Evolutionary conservation across 2,113 vertebrate genomes (phyloP).

Genomic region (Burhinus oedicnemus): DNA sequence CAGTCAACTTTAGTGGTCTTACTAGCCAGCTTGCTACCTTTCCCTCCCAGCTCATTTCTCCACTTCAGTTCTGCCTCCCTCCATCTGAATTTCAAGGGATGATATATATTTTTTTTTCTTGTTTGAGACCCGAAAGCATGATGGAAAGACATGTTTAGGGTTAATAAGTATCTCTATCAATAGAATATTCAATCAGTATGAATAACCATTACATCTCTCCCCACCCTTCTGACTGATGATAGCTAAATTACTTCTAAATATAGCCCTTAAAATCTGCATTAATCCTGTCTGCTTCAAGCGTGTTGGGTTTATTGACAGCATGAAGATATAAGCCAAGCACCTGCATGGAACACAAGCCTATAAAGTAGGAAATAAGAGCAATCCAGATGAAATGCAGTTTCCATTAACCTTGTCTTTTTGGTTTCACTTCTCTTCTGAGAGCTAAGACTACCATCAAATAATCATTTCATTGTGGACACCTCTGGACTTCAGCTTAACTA

Average conservation of each 20-base stretch:
- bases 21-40: neutral
- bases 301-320: slow-evolving; percentile 74
- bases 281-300: slow-evolving; percentile 77
- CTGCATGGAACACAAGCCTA: slow-evolving; percentile 63
- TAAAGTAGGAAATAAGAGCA: slow-evolving; percentile 24
- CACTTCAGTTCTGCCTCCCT: neutral
- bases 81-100: neutral
- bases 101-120: neutral
- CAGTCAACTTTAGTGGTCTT: neutral
- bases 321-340: slow-evolving; percentile 72
- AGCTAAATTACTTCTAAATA: slow-evolving; percentile 85
- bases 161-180: slow-evolving; percentile 72
- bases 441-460: neutral
- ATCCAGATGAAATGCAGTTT: neutral
- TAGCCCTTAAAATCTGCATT: slow-evolving; percentile 79
- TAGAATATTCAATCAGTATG: slow-evolving; percentile 76
- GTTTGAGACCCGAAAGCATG: neutral
- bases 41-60: neutral
- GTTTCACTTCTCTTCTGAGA: neutral
- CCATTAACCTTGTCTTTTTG: neutral
- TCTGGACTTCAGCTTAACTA: neutral
- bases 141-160: slow-evolving; percentile 44
- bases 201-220: slow-evolving; percentile 76
- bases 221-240: slow-evolving; percentile 80
- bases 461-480: neutral